Percentiles rank a stretch among this genome's conserved stretches.
Conservation (phyloP, 2,113 vertebrate genomes). For the Phalacrocorax pelagicus region DNA sequence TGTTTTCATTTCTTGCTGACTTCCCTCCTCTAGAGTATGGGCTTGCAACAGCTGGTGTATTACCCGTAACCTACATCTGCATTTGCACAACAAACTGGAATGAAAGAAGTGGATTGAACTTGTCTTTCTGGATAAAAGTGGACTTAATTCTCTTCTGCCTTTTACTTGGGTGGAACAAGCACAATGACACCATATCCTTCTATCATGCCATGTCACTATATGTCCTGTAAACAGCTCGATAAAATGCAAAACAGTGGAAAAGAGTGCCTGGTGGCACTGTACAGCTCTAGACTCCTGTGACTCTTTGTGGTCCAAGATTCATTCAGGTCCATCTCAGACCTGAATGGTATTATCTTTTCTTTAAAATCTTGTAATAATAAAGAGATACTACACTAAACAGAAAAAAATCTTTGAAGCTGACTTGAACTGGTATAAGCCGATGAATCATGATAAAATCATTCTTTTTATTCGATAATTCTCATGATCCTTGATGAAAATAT, state of each 20-base stretch:
- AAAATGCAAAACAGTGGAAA: neutral
- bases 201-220: neutral
- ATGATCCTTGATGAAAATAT: neutral
- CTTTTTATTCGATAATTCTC: neutral
- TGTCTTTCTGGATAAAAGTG: neutral
- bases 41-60: neutral
- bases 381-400: neutral
- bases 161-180: neutral
- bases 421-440: neutral
- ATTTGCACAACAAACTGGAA: neutral
- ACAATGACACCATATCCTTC: neutral
- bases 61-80: neutral
- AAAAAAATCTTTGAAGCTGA: neutral
- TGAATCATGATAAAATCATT: neutral
- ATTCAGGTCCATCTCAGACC: neutral
- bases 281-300: neutral
- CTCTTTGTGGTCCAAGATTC: neutral
- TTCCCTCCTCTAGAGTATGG: neutral
- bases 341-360: neutral
- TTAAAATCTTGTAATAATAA: neutral
- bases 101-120: neutral
- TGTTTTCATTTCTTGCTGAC: neutral
- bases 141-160: neutral
- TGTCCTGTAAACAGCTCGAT: neutral
- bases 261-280: neutral